Base-by-base conservation (phyloP, 2,797 vertebrate genomes). In the Sphenodon punctatus region DNA sequence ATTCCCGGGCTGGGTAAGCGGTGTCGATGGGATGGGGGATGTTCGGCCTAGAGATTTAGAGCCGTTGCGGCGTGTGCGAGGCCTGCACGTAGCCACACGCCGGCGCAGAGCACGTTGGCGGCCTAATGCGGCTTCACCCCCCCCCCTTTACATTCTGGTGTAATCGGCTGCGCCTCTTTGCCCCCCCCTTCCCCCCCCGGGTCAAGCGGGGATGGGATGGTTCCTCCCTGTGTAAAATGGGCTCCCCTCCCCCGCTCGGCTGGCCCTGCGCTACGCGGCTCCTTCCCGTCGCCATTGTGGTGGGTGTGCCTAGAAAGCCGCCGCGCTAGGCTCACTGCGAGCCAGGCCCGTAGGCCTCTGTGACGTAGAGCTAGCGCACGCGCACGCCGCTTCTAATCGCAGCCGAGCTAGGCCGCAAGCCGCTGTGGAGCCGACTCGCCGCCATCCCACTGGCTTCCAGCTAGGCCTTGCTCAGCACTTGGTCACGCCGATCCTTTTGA, bases 1-100 rank as follows among this genome's bases (percentile, higher is more conserved):
- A 90, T 92, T 80, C 88, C 90, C 27, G 90, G 90, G 53, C 67
- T 90, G 69, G 82, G 91, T 91, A 88, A 91, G 91, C 68, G 81
- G 39, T 19, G 5, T 65, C 2, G 30, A 27, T 2, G 43, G 48
- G 5, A 43, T 30, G 66, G 8, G 30, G 59, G 14, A 43, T 17
- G 12, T 23, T 46, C 41, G 68, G 77, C 60, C 58, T 46, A 45
- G 75, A 67, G 48, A 55, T 58, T 70, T 71, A 39, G 56, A 48
- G 77, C 77, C 67, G 46, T 71, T 56, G 76, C 60, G 56, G 76
- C 49, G 34, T 60, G 49, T 63, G 48, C n/a, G 42, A 56, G 48
- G n/a, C n/a, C n/a, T n/a, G n/a, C n/a, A n/a, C n/a, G n/a, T n/a
- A n/a, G n/a, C n/a, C n/a, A n/a, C n/a, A n/a, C 59, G 66, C 42